phyloP scores from a whole-genome alignment of 2,888 invertebrate genomes.

The Stictocephala bisonia region DNA sequence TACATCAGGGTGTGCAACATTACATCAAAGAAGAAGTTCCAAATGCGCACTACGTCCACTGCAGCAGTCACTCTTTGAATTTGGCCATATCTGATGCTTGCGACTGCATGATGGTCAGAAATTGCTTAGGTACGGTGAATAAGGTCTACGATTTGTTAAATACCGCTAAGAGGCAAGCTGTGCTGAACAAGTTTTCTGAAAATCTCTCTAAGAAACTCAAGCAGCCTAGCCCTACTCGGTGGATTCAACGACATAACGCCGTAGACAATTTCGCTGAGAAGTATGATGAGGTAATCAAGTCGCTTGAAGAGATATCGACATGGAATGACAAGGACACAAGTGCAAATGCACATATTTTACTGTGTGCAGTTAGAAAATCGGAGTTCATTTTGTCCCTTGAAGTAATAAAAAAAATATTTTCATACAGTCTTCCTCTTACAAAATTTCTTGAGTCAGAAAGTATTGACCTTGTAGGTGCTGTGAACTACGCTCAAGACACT shows the following conservation, averaged over 20 bases:
- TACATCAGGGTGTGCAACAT: slow-evolving; percentile 39
- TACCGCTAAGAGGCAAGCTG: slow-evolving; percentile 24
- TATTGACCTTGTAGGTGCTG: slow-evolving; percentile 28
- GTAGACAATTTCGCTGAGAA: background rate
- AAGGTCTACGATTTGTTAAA: slow-evolving; percentile 18
- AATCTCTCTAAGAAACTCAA: background rate
- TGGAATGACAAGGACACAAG: slow-evolving; percentile 10
- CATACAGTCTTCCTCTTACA: slow-evolving; percentile 21
- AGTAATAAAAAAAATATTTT: slow-evolving; percentile 24
- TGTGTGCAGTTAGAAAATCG: background rate
- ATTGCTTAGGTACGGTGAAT: slow-evolving; percentile 15
- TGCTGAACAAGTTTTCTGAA: slow-evolving; percentile 10
- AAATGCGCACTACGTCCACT: slow-evolving; percentile 42
- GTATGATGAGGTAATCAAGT: slow-evolving; percentile 7
- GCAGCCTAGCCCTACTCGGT: slow-evolving; percentile 22
- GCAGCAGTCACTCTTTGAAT: slow-evolving; percentile 44
- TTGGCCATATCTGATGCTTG: slow-evolving; percentile 40
- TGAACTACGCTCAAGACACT: slow-evolving; percentile 14
- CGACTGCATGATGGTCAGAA: background rate
- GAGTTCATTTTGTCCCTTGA: slow-evolving; percentile 22
- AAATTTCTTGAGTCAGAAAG: slow-evolving; percentile 21
- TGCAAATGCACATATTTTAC: slow-evolving; percentile 13
- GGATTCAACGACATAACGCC: slow-evolving; percentile 23
- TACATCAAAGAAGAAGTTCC: slow-evolving; percentile 43
- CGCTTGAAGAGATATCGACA: slow-evolving; percentile 11